A percentile compares a stretch with the other conserved stretches of the same genome.
Evolutionary conservation across 2,113 vertebrate species (phyloP).

Genomic region (Hystrix brachyura): DNA sequence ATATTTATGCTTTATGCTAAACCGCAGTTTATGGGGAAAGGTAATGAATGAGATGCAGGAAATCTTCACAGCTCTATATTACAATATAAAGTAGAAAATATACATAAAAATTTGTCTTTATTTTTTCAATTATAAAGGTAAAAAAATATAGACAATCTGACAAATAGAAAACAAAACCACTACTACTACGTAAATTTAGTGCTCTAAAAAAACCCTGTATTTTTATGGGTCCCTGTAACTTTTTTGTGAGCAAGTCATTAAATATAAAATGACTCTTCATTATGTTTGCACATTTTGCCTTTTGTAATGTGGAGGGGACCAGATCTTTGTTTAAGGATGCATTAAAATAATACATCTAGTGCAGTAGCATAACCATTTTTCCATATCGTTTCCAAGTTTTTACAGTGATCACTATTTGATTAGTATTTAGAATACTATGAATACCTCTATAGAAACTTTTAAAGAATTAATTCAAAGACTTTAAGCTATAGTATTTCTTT

Average conservation of each 20-base stretch:
- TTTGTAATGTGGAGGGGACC: neutral
- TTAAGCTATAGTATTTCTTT: slow-evolving; percentile 21
- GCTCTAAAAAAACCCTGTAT: neutral
- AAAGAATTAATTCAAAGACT: slow-evolving; percentile 44
- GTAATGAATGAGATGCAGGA: neutral
- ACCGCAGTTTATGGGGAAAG: neutral
- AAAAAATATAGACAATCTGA: neutral
- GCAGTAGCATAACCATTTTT: neutral
- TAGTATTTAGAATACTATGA: neutral
- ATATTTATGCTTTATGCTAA: neutral
- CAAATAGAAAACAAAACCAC: neutral
- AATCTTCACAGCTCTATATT: neutral
- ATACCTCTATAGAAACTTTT: neutral
- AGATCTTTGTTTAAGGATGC: neutral
- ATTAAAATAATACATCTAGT: neutral
- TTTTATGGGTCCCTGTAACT: neutral
- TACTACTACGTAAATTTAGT: neutral
- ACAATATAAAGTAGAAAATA: neutral
- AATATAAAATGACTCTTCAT: neutral
- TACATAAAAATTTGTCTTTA: neutral
- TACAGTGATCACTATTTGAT: slow-evolving; percentile 9
- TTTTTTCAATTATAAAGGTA: slow-evolving; percentile 13
- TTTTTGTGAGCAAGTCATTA: neutral
- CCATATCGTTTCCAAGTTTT: neutral
- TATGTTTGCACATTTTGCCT: neutral